These are phyloP conservation scores for Caenorhabditis sinica DNA, from an alignment of 2,888 invertebrate species.

Conservation along the genomic window DNA sequence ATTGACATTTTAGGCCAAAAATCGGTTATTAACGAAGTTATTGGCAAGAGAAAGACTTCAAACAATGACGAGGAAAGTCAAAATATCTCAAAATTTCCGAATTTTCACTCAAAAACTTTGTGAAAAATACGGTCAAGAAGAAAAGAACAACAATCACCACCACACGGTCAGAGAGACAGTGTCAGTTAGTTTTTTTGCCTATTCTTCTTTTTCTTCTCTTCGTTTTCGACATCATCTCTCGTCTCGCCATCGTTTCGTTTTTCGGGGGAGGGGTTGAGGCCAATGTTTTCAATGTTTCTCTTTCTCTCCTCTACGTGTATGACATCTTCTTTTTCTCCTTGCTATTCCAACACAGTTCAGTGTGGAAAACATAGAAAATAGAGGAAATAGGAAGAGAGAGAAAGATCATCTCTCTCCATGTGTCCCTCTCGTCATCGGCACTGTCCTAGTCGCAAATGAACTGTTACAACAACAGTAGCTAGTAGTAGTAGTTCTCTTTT, in stretches of 20 bases:
- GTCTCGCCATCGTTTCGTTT: not conserved
- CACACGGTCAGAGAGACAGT: too few relatives aligned
- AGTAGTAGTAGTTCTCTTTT: not conserved
- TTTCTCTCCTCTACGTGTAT: too few relatives aligned
- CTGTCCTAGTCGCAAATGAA: slow-evolving; percentile 41
- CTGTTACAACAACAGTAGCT: slow-evolving; percentile 53
- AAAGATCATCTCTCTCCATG: not conserved
- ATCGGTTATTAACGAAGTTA: too few relatives aligned
- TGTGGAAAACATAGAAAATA: too few relatives aligned
- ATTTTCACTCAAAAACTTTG: not conserved
- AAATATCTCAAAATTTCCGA: too few relatives aligned
- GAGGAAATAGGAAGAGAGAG: too few relatives aligned
- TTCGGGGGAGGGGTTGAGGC: slow-evolving; percentile 2
- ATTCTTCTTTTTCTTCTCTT: not conserved
- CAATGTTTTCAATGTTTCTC: too few relatives aligned
- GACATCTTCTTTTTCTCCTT: too few relatives aligned
- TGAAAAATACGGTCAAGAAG: not conserved
- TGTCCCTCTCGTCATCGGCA: slow-evolving; percentile 22
- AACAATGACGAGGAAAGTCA: too few relatives aligned
- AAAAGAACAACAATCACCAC: not conserved
- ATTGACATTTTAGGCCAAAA: too few relatives aligned
- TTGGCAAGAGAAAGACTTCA: too few relatives aligned
- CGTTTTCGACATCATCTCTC: not conserved
- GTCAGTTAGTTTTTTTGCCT: not conserved
- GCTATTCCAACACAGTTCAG: too few relatives aligned